Evolutionary conservation across 1,140 invertebrate species (phyloP), one percentile per base, ranked within the genome.

Genomic region (Drosophila paulistorum): DNA sequence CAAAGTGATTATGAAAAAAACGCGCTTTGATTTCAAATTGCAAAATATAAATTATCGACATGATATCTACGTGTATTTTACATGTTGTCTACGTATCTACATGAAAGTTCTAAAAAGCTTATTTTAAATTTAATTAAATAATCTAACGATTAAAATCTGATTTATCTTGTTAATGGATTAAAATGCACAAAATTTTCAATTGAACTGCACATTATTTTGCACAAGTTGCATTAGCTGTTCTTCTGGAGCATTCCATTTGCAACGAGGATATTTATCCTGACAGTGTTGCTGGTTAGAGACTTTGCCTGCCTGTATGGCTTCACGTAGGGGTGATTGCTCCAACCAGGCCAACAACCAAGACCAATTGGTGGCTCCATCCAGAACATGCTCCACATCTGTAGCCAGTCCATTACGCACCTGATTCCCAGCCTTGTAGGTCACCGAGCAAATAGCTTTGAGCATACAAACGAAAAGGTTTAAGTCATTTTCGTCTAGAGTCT

Each of bases 221-320:
- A 90, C 13, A 11, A 89, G 14, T 1, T 90, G 39, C 0, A 67
- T 7, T 0, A 91, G 41, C 9, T 85, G 48, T 6, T 82, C 65
- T 23, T 90, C 82, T 1, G 90, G 83, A 6, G 65, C 73, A 0
- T 62, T 35, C 90, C 90, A 91, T 35, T 75, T 74, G 57, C 90
- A 91, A 10, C 65, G 51, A 0, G 86, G 71, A 76, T 90, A 91
- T 37, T 79, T 81, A 2, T 33, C 9, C 1, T 26, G 23, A 45
- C 90, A 91, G 11, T 81, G 42, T 13, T 73, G 26, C 0, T 54
- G 11, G 0, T 5, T 6, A 3, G 42, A 4, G 0, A 58, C 57
- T 20, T 75, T 75, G n/a, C 80, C 82, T 0, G 85, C 75, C 37
- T 77, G 65, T 13, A 91, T 71, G 26, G 83, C 79, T 6, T 79